These are phyloP conservation scores for Helobdella robusta DNA, from an alignment of 2,888 invertebrate genomes.

Conservation along the genomic window DNA sequence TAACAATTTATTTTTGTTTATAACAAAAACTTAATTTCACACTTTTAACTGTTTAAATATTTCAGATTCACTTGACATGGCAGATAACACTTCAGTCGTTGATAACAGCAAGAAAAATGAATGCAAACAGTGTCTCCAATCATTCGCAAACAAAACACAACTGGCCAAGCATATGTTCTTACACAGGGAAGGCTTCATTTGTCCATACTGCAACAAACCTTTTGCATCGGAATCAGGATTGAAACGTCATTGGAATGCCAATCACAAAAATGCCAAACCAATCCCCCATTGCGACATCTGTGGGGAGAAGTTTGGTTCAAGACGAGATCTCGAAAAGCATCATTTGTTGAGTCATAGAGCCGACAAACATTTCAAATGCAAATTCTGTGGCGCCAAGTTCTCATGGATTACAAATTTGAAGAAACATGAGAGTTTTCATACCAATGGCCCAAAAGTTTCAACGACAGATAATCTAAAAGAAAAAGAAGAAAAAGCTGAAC, in stretches of 20 bases:
- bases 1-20: background rate
- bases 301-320: constrained; percentile 15
- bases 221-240: constrained; percentile 29
- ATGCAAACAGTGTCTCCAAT: constrained; percentile 22
- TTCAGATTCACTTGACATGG: no score
- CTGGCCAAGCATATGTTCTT: constrained; percentile 30
- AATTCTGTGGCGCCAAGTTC: constrained; percentile 29
- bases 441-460: background rate
- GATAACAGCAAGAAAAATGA: no score
- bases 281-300: constrained; percentile 20
- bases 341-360: constrained; percentile 28
- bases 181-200: constrained; percentile 31
- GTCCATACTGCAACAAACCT: constrained; percentile 28
- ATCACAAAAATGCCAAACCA: constrained; percentile 19
- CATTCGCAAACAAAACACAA: constrained; percentile 26
- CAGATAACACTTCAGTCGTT: no score
- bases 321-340: constrained; percentile 31
- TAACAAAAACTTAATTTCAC: background rate
- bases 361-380: constrained; percentile 30
- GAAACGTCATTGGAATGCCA: constrained; percentile 28
- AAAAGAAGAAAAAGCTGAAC: constrained; percentile 1
- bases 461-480: background rate
- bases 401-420: constrained; percentile 32
- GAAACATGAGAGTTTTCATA: constrained; percentile 28
- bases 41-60: background rate